phyloP scores from a whole-genome alignment of 2,888 invertebrate species.

The Isoperla grammatica region DNA sequence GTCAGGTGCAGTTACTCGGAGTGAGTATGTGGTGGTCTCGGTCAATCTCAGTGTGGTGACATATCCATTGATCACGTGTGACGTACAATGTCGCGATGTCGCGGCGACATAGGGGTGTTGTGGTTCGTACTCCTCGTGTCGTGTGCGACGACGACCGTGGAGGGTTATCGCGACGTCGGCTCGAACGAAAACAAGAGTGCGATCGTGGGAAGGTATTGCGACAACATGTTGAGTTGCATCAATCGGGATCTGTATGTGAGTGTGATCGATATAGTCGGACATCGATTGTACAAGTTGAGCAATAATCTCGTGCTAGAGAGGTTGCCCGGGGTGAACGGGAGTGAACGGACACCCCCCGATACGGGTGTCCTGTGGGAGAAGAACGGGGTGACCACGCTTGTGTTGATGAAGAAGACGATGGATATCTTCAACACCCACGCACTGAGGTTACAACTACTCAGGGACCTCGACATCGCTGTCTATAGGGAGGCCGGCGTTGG shows the following conservation, averaged over 20 bases:
- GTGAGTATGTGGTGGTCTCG: no score
- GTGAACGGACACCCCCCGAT: not conserved
- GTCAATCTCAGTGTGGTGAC: no score
- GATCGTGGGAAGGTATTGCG: not conserved
- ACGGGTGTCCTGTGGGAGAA: not conserved
- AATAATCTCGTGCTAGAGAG: constrained; percentile 19
- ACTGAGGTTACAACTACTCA: constrained; percentile 9
- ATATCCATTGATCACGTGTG: no score
- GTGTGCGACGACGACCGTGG: no score
- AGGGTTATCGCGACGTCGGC: no score
- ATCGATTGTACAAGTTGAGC: constrained; percentile 13
- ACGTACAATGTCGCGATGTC: no score
- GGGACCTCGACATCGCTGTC: constrained; percentile 17
- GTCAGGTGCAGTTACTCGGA: no score
- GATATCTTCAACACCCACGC: constrained; percentile 22
- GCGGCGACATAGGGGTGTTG: no score
- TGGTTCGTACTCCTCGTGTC: no score
- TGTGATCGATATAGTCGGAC: constrained; percentile 13
- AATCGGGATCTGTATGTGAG: constrained; percentile 8
- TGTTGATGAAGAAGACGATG: constrained; percentile 21
- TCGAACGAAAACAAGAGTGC: not conserved
- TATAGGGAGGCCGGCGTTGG: constrained; percentile 9
- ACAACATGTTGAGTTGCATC: constrained; percentile 9
- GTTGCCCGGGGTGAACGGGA: not conserved
- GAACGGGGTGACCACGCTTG: constrained; percentile 1